phyloP scores from a whole-genome alignment of 2,113 vertebrate genomes.

The Python bivittatus region DNA sequence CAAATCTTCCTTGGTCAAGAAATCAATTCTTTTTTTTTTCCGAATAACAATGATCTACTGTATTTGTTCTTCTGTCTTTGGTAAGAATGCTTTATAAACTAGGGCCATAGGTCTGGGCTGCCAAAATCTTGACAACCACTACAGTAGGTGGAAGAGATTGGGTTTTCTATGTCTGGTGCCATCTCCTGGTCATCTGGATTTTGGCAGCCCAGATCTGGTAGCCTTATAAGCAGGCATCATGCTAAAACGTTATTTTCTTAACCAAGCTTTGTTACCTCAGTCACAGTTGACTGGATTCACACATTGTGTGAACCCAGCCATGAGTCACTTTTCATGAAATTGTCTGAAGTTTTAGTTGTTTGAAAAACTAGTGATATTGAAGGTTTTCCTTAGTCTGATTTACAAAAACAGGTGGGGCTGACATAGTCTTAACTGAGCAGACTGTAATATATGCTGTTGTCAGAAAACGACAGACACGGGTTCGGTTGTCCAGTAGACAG shows the following conservation, averaged over 20 bases:
- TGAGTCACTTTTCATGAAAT: too few relatives aligned
- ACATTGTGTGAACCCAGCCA: too few relatives aligned
- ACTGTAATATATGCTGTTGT: neutral
- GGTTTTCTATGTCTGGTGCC: neutral
- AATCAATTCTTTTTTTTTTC: neutral
- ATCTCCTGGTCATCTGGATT: neutral
- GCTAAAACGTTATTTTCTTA: neutral
- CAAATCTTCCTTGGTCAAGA: neutral
- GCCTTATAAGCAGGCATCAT: neutral
- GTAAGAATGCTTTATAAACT: too few relatives aligned
- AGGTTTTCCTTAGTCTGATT: too few relatives aligned
- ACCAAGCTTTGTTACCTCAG: neutral
- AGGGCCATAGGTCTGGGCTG: neutral
- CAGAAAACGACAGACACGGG: too few relatives aligned
- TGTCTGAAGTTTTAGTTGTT: too few relatives aligned
- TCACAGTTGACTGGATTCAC: too few relatives aligned
- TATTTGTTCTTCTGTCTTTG: neutral
- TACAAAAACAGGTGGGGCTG: too few relatives aligned
- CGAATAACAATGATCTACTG: neutral
- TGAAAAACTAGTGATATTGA: neutral
- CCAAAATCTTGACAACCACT: neutral
- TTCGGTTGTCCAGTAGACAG: too few relatives aligned
- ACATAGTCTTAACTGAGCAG: neutral
- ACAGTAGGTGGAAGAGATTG: neutral
- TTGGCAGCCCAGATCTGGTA: neutral